Percentiles rank a stretch among this genome's conserved stretches.
phyloP scores from a whole-genome alignment of 2,113 vertebrate species.

The Barnardius zonarius region DNA sequence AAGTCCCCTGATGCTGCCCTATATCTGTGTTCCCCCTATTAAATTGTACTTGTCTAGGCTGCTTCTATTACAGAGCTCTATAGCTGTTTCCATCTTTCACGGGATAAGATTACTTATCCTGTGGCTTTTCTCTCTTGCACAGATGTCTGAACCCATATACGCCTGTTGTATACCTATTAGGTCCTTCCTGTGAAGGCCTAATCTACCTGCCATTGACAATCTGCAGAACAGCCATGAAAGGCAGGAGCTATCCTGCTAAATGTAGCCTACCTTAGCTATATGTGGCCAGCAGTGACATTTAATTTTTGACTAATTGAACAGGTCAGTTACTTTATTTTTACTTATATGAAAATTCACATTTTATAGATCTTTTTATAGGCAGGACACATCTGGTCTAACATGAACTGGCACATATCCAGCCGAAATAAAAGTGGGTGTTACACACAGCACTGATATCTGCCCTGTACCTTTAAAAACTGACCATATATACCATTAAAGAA shows the following conservation, averaged over 20 bases:
- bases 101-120: background rate
- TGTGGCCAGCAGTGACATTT: background rate
- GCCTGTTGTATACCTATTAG: background rate
- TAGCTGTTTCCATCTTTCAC: background rate
- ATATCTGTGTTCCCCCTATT: background rate
- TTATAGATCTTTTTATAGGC: background rate
- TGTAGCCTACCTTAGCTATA: background rate
- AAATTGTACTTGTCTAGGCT: background rate
- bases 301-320: background rate
- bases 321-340: background rate
- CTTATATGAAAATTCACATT: background rate
- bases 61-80: background rate
- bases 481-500: background rate
- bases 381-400: background rate
- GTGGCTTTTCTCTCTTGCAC: background rate
- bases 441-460: background rate
- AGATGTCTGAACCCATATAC: background rate
- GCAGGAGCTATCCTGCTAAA: background rate
- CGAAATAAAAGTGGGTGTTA: background rate
- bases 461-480: conserved; percentile 40
- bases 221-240: background rate
- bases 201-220: conserved; percentile 18
- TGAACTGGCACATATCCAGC: background rate
- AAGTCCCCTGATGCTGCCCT: background rate
- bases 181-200: background rate